These are phyloP conservation scores for Cactoblastis cactorum DNA, from an alignment of 2,888 invertebrate species.

Conservation along the genomic window DNA sequence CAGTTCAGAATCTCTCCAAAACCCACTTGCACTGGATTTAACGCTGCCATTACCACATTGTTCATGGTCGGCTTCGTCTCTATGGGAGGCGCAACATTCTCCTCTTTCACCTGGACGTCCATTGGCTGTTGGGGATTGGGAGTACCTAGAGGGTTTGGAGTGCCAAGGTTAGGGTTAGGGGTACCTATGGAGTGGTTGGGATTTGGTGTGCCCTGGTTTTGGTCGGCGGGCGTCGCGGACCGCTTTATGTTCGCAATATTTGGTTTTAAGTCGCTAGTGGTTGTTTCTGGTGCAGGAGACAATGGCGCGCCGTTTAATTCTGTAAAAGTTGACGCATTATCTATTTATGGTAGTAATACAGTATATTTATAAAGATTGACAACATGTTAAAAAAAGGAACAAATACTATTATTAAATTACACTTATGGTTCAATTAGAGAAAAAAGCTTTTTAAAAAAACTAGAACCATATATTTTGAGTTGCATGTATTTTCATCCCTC, in stretches of 20 bases:
- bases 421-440: too few relatives aligned
- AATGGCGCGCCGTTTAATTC: conserved; percentile 53
- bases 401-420: too few relatives aligned
- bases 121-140: conserved; percentile 58
- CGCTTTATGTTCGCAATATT: conserved; percentile 71
- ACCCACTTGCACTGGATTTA: conserved; percentile 83
- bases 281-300: conserved; percentile 57
- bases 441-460: too few relatives aligned
- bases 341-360: too few relatives aligned
- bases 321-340: too few relatives aligned
- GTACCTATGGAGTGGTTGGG: conserved; percentile 65
- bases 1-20: conserved; percentile 92
- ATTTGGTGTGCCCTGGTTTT: conserved; percentile 65
- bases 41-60: conserved; percentile 54
- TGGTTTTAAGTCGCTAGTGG: conserved; percentile 59
- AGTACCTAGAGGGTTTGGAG: conserved; percentile 61
- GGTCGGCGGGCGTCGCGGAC: conserved; percentile 62
- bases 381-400: too few relatives aligned
- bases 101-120: conserved; percentile 66
- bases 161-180: conserved; percentile 62
- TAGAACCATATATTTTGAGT: too few relatives aligned
- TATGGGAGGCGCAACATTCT: conserved; percentile 51
- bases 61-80: conserved; percentile 54
- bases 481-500: too few relatives aligned
- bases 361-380: too few relatives aligned